Evolutionary conservation across 1,140 invertebrate genomes (phyloP), one percentile per base, ranked within the genome.

Genomic region (Drosophila parabipectinata): DNA sequence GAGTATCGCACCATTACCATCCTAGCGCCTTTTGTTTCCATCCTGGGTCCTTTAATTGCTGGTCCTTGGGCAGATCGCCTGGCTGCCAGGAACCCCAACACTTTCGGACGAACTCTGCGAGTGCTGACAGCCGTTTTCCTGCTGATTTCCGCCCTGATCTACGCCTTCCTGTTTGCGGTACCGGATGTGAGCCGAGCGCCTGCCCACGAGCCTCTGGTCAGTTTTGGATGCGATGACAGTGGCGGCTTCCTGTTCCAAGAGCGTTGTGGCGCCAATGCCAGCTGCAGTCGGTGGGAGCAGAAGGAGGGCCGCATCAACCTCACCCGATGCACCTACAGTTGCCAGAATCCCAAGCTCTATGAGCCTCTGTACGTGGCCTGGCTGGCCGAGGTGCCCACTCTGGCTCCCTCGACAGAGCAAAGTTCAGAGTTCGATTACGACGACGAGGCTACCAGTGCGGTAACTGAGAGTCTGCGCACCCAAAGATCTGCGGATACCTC

Each of bases 1-100:
- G 95, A 97, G 83, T 94, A 95, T 10, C 93, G 95, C 5, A 92
- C 95, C 12, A 95, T 97, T 63, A 96, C 95, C 32, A 95, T 95
- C 37, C 92, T 96, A 9, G 94, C 96, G 3, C 95, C 96, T 1
- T 94, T 95, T 52, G 92, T 96, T 1, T 95, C 96, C 0, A 93
- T 96, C 34, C 78, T 97, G 10, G 95, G 95, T 1, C 95, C 95
- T 9, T 88, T 95, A 41, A 92, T 95, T 28, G 93, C 93, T 10
- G 95, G 94, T 37, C 95, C 94, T 15, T 92, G 95, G 76, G 95
- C 96, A 58, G 96, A 95, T 92, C 93, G 92, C 58, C 74, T 94
- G n/a, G 93, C 93, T 0, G 92, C 91, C 54, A 82, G 79, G 45
- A 90, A 81, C 62, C 72, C 89, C 2, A 85, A 89, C 37, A 77